Percentiles rank a stretch among this genome's conserved stretches.
phyloP scores from a whole-genome alignment of 2,797 vertebrate species.

The Scleropages formosus region DNA sequence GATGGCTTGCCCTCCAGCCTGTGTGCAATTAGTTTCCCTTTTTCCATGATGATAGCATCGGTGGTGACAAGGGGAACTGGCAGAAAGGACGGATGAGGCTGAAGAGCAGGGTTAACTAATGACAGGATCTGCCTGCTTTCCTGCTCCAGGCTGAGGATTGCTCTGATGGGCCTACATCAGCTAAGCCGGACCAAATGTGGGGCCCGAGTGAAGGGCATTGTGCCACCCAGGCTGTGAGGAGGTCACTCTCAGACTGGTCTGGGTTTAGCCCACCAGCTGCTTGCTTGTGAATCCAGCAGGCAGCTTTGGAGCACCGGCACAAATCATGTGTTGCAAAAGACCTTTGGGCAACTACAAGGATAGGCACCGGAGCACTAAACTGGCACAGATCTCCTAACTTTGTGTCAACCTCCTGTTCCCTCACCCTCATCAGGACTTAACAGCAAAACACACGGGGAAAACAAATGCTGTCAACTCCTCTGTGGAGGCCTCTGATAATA shows the following conservation, averaged over 20 bases:
- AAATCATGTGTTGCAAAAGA: not conserved
- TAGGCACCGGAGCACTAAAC: not conserved
- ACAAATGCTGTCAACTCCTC: too few species aligned
- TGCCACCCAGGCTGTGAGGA: too few species aligned
- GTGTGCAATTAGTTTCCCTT: not conserved
- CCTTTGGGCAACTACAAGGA: not conserved
- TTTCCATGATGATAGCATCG: slow-evolving; percentile 3
- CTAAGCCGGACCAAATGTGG: not conserved
- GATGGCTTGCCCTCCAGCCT: slow-evolving; percentile 27
- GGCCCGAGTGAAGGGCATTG: not conserved
- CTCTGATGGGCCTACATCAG: not conserved
- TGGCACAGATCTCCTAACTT: not conserved
- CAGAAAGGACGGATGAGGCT: not conserved
- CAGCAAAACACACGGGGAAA: too few species aligned
- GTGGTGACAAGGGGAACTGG: not conserved
- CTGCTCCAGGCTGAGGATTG: not conserved
- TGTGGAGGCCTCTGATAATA: too few species aligned
- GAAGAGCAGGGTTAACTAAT: not conserved
- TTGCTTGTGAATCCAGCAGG: not conserved
- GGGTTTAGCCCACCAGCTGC: not conserved
- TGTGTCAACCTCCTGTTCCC: too few species aligned
- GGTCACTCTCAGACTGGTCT: not conserved
- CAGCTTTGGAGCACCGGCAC: not conserved
- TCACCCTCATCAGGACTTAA: too few species aligned
- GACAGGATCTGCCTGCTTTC: not conserved